phyloP scores from a whole-genome alignment of 2,797 vertebrate species.

The Chaetodon trifasciatus region DNA sequence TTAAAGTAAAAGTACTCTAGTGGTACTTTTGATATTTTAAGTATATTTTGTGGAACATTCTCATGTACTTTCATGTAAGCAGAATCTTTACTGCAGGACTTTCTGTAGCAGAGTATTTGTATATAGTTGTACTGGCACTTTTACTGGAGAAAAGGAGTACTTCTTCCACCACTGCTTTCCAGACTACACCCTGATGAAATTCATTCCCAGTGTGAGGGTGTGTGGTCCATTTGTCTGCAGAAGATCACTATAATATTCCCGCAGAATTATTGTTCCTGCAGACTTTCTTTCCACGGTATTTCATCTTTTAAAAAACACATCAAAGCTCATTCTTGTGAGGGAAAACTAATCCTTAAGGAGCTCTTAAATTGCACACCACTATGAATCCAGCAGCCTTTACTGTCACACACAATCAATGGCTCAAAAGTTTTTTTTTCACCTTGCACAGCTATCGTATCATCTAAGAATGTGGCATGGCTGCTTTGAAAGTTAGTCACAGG shows the following conservation, averaged over 20 bases:
- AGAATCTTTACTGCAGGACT: neutral
- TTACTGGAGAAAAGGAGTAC: neutral
- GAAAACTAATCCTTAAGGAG: constrained; percentile 9
- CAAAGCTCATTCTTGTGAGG: neutral
- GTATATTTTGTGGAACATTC: neutral
- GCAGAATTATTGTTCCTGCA: neutral
- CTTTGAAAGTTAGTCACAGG: constrained; percentile 21
- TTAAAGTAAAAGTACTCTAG: too few species aligned
- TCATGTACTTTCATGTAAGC: neutral
- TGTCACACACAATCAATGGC: neutral
- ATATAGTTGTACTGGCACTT: neutral
- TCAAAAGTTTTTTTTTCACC: neutral
- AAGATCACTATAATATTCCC: neutral
- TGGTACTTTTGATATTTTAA: too few species aligned
- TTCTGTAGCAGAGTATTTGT: neutral
- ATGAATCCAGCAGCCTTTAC: neutral
- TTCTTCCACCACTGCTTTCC: neutral
- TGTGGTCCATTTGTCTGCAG: neutral
- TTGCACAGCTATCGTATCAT: neutral
- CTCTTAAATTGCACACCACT: neutral
- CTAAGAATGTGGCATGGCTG: constrained; percentile 43
- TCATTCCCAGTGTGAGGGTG: neutral
- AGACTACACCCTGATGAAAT: neutral
- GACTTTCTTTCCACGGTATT: neutral
- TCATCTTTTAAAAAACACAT: constrained; percentile 11